Conservation (phyloP, 1,140 invertebrate genomes). For the Eriosoma lanigerum region DNA sequence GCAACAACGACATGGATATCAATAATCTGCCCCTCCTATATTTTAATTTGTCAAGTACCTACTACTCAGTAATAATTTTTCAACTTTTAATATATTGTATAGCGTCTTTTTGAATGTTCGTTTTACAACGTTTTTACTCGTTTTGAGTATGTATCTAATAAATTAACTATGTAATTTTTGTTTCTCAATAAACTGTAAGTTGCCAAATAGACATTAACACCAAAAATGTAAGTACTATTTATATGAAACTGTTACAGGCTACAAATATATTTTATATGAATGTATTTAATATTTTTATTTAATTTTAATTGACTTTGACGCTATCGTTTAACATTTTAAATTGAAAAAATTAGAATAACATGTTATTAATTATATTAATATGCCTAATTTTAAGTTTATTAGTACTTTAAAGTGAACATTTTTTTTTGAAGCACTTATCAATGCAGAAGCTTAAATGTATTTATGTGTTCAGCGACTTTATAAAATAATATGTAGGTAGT, state of each 20-base stretch:
- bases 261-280: no score
- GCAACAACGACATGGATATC: slow-evolving; percentile 10
- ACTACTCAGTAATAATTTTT: not conserved
- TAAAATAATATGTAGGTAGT: slow-evolving; percentile 6
- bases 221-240: slow-evolving; percentile 44
- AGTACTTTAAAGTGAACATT: not conserved
- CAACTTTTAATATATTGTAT: not conserved
- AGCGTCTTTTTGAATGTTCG: slow-evolving; percentile 4
- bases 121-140: slow-evolving; percentile 3
- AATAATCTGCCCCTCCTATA: slow-evolving; percentile 34
- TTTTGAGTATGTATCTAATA: not conserved
- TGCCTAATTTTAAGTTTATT: not conserved
- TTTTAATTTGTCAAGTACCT: not conserved
- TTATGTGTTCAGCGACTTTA: slow-evolving; percentile 36
- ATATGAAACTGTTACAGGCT: no score
- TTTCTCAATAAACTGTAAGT: no score
- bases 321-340: no score
- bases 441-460: not conserved
- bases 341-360: not conserved
- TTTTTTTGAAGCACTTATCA: not conserved
- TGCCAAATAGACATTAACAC: slow-evolving; percentile 15
- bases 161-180: not conserved
- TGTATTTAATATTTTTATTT: no score
- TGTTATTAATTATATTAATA: not conserved
- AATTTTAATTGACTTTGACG: no score